Evolutionary conservation across 2,113 vertebrate genomes (phyloP).

Genomic region (Hipposideros armiger): DNA sequence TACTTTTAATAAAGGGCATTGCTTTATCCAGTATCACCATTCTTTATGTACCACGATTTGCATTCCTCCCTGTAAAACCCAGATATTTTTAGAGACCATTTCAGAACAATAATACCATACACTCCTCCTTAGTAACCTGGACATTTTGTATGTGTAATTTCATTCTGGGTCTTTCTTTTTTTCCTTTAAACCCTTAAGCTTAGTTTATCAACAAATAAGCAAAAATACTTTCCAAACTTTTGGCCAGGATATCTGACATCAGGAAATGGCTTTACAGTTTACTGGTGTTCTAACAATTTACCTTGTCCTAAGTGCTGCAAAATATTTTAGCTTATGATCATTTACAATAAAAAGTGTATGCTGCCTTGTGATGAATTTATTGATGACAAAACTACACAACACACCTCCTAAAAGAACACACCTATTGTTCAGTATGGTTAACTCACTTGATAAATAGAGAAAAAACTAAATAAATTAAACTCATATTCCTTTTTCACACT

Average conservation of each 20-base stretch:
- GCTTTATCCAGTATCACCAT: neutral
- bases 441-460: neutral
- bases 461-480: neutral
- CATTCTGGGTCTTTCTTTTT: neutral
- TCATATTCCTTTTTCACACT: neutral
- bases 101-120: neutral
- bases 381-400: neutral
- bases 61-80: neutral
- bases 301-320: neutral
- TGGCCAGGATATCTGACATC: neutral
- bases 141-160: neutral
- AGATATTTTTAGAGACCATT: neutral
- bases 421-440: neutral
- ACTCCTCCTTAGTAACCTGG: neutral
- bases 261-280: neutral
- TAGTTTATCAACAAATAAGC: neutral
- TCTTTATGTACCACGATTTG: neutral
- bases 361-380: neutral
- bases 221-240: neutral
- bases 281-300: neutral
- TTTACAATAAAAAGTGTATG: neutral
- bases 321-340: neutral
- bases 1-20: neutral
- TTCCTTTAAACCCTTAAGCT: neutral
- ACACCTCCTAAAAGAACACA: neutral